These are phyloP conservation scores for Campoplex nolae DNA, from an alignment of 2,888 invertebrate species.

Conservation along the genomic window DNA sequence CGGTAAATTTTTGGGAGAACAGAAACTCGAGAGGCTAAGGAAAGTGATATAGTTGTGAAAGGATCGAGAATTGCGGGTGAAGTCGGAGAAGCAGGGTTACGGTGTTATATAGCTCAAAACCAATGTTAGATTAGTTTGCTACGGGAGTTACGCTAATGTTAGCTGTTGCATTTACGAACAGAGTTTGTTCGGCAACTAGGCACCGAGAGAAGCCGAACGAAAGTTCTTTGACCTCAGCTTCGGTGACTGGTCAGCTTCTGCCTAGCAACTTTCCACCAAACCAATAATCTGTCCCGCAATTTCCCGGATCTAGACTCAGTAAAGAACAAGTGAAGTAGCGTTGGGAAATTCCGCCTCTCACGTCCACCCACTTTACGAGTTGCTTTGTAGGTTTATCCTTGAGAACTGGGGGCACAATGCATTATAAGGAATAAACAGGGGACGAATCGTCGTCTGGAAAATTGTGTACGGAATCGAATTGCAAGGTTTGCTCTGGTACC, in stretches of 20 bases:
- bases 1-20: slow-evolving; percentile 59
- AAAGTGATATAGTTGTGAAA: slow-evolving; percentile 44
- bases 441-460: slow-evolving; percentile 53
- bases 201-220: slow-evolving; percentile 71
- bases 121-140: slow-evolving; percentile 83
- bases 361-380: slow-evolving; percentile 44
- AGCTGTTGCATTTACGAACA: slow-evolving; percentile 78
- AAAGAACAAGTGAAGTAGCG: slow-evolving; percentile 70
- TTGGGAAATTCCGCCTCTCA: slow-evolving; percentile 46
- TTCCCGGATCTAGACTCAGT: slow-evolving; percentile 75
- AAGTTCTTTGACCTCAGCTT: slow-evolving; percentile 78
- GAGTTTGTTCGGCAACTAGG: slow-evolving; percentile 80
- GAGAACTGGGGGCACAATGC: slow-evolving; percentile 57
- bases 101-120: slow-evolving; percentile 73
- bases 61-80: slow-evolving; percentile 60
- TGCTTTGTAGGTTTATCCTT: slow-evolving; percentile 50
- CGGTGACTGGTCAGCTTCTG: slow-evolving; percentile 69
- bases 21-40: slow-evolving; percentile 54
- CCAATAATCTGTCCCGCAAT: slow-evolving; percentile 81
- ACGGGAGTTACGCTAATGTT: slow-evolving; percentile 81
- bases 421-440: slow-evolving; percentile 33
- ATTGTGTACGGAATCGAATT: slow-evolving; percentile 40
- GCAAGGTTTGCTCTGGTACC: slow-evolving; percentile 59
- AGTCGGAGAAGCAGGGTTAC: slow-evolving; percentile 61
- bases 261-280: slow-evolving; percentile 76